Evolutionary conservation across 1,140 invertebrate genomes (phyloP).

Genomic region (Musca domestica): DNA sequence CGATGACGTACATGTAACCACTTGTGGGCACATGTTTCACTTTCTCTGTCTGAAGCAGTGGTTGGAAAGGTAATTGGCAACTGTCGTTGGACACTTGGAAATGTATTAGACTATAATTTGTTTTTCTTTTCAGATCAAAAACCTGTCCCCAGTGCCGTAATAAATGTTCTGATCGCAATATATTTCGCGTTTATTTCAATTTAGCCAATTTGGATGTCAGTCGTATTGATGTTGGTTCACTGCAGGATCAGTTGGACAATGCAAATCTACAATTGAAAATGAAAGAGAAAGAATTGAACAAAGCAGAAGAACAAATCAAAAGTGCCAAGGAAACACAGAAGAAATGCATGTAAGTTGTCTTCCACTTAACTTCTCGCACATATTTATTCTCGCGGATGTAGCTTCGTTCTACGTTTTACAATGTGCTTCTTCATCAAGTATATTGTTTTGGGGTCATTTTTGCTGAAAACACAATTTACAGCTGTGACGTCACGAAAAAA

Average conservation of each 20-base stretch:
- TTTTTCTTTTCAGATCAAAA: constrained; percentile 42
- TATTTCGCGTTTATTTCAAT: constrained; percentile 65
- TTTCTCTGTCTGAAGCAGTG: constrained; percentile 64
- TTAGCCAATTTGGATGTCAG: constrained; percentile 57
- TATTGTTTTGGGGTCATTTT: no score
- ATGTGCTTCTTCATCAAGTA: no score
- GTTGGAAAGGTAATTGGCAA: constrained; percentile 61
- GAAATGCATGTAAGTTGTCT: constrained; percentile 48
- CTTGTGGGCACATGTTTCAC: constrained; percentile 72
- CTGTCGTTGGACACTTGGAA: background rate
- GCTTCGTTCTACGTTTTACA: no score
- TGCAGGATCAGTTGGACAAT: constrained; percentile 58
- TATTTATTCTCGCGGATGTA: no score
- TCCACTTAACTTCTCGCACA: no score
- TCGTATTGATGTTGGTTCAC: constrained; percentile 54
- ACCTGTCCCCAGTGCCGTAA: constrained; percentile 71
- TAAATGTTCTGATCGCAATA: constrained; percentile 60
- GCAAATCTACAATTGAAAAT: constrained; percentile 56
- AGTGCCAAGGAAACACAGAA: constrained; percentile 59
- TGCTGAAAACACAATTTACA: no score
- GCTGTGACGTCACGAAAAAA: no score
- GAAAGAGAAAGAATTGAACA: constrained; percentile 56
- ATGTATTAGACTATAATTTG: background rate
- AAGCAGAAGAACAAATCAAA: constrained; percentile 57
- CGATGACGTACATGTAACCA: constrained; percentile 63